Evolutionary conservation across 2,113 vertebrate species (phyloP), one percentile per base, ranked within the genome.

Genomic region (Gulo gulo): DNA sequence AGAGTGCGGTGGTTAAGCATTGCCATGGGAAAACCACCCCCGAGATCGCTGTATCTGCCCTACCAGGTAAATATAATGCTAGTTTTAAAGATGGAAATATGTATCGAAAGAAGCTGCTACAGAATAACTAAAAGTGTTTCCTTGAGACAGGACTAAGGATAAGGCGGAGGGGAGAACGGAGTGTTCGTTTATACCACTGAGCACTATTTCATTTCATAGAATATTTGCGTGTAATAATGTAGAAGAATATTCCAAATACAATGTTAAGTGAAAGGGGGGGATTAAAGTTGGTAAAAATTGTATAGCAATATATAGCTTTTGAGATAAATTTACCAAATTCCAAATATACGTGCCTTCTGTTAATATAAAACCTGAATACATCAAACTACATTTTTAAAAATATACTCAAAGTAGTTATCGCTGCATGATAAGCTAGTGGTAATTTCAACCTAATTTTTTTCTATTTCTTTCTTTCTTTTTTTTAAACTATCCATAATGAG

Each of bases 361-460:
- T 42, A 89, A 12, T 63, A 34, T 86, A 94, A 92, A 96, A 96
- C 82, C 29, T 86, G 4, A 12, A 65, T 81, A 83, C 8, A 91
- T 47, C 39, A 88, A 91, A 91, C 95, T 92, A 71, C 20, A 82
- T 81, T 96, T 78, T 82, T 2, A 47, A 82, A 94, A 94, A 69
- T 81, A 85, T 14, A 63, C 76, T 36, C 67, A 86, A 92, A 85
- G 39, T 92, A 82, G 20, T 80, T 74, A 26, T 36, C 34, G 34
- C 50, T 95, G 24, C 13, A 36, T 79, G 6, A 78, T 74, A 94
- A 94, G 31, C 26, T 69, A 92, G 73, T 31, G 10, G 52, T 71
- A 26, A 81, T 73, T 95, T 94, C 87, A 84, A 80, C 78, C 42
- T 94, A 79, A 94, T 39, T 95, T 85, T 85, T 93, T 36, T 34